These are phyloP conservation scores for Clistopyga incitator DNA, from an alignment of 2,888 invertebrate genomes.

Conservation along the genomic window DNA sequence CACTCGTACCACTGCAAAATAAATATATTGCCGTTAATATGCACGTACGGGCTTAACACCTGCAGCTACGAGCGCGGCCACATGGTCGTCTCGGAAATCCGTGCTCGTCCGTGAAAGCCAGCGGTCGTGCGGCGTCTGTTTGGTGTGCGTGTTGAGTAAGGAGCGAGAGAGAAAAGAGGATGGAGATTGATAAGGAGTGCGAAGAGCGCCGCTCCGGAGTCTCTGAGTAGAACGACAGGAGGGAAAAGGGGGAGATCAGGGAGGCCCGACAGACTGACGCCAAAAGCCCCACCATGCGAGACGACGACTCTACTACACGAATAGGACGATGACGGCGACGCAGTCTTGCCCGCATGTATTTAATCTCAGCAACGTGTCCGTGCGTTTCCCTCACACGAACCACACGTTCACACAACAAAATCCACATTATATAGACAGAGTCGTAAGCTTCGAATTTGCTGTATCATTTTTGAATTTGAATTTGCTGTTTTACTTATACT, in stretches of 20 bases:
- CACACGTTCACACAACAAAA: background rate
- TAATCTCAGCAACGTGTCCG: constrained; percentile 26
- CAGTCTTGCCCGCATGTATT: constrained; percentile 34
- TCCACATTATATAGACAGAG: background rate
- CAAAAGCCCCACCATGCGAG: constrained; percentile 79
- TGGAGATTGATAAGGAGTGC: constrained; percentile 30
- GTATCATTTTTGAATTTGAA: no score
- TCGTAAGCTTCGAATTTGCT: no score
- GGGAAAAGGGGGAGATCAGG: constrained; percentile 70
- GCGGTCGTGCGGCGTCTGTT: background rate
- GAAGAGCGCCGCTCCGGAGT: constrained; percentile 48
- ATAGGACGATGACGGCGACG: constrained; percentile 42
- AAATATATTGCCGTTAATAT: constrained; percentile 10
- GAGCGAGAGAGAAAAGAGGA: background rate
- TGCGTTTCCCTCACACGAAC: constrained; percentile 10
- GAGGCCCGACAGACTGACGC: constrained; percentile 82
- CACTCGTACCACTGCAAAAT: background rate
- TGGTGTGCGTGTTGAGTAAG: constrained; percentile 29
- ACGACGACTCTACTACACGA: constrained; percentile 60
- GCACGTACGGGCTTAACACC: background rate
- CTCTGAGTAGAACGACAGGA: constrained; percentile 59
- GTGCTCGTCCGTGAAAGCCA: background rate
- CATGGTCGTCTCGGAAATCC: constrained; percentile 9
- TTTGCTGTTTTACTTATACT: no score
- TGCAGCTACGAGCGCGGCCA: constrained; percentile 1